Evolutionary conservation across 1,140 invertebrate species (phyloP).

Genomic region (Hormaphis cornu): DNA sequence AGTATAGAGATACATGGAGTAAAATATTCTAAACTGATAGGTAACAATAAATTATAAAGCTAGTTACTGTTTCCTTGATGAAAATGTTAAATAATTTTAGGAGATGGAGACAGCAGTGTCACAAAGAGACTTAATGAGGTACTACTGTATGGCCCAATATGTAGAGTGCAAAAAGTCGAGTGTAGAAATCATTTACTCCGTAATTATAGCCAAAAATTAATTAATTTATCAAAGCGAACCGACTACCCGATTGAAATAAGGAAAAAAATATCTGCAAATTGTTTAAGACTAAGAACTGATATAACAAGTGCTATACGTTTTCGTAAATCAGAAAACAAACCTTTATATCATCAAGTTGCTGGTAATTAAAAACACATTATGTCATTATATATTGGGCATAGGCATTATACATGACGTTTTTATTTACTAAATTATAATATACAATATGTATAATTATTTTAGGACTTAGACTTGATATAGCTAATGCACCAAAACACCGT

Average conservation of each 20-base stretch:
- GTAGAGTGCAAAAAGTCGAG: not conserved
- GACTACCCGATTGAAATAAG: not conserved
- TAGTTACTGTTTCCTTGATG: too few species aligned
- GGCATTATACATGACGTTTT: too few species aligned
- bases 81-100: too few species aligned
- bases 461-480: not conserved
- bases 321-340: not conserved
- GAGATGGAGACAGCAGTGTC: not conserved
- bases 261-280: not conserved
- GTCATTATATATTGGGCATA: too few species aligned
- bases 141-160: not conserved
- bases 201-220: not conserved
- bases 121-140: not conserved
- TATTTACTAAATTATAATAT: not conserved
- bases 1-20: too few species aligned
- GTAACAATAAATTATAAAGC: too few species aligned
- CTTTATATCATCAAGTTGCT: not conserved
- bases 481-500: not conserved
- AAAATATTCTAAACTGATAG: too few species aligned
- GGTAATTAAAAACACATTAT: too few species aligned
- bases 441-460: not conserved
- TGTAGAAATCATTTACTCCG: not conserved
- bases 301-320: not conserved
- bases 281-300: not conserved
- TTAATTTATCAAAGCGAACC: not conserved